A percentile compares a stretch with the other conserved stretches of the same genome.
phyloP scores from a whole-genome alignment of 2,113 vertebrate genomes.

The Platichthys stellatus region DNA sequence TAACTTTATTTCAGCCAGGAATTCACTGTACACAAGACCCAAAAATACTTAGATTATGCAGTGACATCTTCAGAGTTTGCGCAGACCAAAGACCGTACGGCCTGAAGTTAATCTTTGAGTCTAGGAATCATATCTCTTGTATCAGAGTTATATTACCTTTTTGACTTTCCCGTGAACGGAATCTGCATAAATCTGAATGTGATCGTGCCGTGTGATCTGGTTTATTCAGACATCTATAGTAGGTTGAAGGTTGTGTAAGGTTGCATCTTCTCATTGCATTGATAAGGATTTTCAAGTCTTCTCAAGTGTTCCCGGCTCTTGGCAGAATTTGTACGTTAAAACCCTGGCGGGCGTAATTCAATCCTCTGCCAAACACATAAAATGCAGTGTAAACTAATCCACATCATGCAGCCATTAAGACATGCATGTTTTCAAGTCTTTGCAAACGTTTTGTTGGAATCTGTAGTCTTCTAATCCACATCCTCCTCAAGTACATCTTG shows the following conservation, averaged over 20 bases:
- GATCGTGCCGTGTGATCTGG: too few species aligned
- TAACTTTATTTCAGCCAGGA: slow-evolving; percentile 18
- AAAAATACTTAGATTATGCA: not conserved
- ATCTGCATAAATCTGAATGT: not conserved
- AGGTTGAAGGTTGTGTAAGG: too few species aligned
- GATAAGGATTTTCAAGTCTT: slow-evolving; percentile 13
- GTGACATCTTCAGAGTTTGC: too few species aligned
- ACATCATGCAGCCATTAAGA: slow-evolving; percentile 79
- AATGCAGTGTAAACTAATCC: slow-evolving; percentile 65
- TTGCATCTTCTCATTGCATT: not conserved
- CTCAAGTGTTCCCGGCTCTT: slow-evolving; percentile 36
- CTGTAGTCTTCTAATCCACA: slow-evolving; percentile 34
- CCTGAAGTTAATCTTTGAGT: too few species aligned
- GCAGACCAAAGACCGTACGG: too few species aligned
- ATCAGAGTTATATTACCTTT: too few species aligned
- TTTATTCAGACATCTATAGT: too few species aligned
- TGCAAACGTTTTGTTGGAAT: slow-evolving; percentile 68
- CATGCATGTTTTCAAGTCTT: slow-evolving; percentile 77
- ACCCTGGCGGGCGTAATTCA: slow-evolving; percentile 14
- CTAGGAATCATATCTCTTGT: not conserved
- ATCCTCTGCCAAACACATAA: slow-evolving; percentile 49
- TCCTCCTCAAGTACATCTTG: slow-evolving; percentile 40
- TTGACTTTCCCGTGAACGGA: not conserved
- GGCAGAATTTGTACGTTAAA: slow-evolving; percentile 45
- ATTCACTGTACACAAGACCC: slow-evolving; percentile 33